These are phyloP conservation scores for Columba guinea DNA, from an alignment of 2,797 vertebrate species.

Conservation along the genomic window DNA sequence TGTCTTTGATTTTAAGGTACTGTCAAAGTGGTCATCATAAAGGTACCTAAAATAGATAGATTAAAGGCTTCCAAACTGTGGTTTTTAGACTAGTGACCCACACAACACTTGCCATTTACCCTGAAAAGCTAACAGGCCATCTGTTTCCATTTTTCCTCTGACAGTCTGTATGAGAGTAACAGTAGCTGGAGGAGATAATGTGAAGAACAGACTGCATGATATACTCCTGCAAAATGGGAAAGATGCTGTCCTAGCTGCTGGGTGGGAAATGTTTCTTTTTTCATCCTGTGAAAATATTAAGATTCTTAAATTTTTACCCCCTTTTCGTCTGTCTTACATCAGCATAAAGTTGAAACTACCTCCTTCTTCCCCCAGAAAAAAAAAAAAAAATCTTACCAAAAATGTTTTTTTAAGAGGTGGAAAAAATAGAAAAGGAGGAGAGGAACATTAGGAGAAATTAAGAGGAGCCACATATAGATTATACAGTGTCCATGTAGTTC, in stretches of 20 bases:
- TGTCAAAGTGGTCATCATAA: neutral
- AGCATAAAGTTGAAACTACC: neutral
- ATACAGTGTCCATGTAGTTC: neutral
- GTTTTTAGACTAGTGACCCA: neutral
- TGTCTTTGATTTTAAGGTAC: neutral
- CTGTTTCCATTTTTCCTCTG: slow-evolving; percentile 2
- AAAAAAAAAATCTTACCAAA: neutral
- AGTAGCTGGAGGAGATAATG: neutral
- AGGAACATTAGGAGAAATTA: neutral
- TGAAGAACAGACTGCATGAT: neutral
- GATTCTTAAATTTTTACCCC: neutral
- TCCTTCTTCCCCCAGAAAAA: neutral
- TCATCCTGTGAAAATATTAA: neutral
- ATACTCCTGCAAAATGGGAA: neutral
- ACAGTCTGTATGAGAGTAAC: neutral
- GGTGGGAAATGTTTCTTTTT: neutral
- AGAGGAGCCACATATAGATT: neutral
- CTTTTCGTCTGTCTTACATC: neutral
- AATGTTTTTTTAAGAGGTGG: neutral
- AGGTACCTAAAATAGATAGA: slow-evolving; percentile 4
- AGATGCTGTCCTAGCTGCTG: neutral
- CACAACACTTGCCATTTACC: neutral
- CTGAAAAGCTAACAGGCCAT: neutral
- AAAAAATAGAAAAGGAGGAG: neutral
- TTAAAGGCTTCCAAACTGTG: neutral